A percentile compares a stretch with the other conserved stretches of the same genome.
Evolutionary conservation across 1,140 invertebrate species (phyloP).

Genomic region (Tetramorium parvispinum): DNA sequence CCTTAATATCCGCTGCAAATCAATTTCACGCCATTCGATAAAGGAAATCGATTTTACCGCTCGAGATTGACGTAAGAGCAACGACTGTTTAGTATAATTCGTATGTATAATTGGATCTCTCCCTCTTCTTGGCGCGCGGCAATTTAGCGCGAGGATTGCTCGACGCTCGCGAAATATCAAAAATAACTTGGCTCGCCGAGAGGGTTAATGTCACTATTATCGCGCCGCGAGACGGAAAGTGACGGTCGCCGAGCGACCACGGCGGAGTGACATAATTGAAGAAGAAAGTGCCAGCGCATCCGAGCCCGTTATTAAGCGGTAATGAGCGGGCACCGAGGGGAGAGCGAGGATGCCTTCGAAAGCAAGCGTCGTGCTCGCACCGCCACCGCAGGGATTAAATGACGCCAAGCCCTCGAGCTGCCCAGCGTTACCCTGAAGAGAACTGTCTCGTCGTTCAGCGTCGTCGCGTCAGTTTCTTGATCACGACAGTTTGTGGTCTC

Average conservation of each 20-base stretch:
- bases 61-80: background rate
- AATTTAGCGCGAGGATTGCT: background rate
- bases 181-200: background rate
- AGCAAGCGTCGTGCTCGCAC: constrained; percentile 3
- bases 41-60: background rate
- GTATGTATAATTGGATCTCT: background rate
- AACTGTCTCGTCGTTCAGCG: background rate
- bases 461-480: background rate
- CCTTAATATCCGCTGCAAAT: background rate
- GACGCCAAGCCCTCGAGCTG: constrained; percentile 20
- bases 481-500: background rate
- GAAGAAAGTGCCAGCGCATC: constrained; percentile 70
- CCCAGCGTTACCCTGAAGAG: constrained; percentile 4
- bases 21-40: constrained; percentile 16
- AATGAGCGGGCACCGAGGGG: constrained; percentile 39
- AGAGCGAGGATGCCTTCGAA: constrained; percentile 47
- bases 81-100: background rate
- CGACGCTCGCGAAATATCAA: background rate
- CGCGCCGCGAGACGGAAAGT: constrained; percentile 56
- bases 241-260: constrained; percentile 37
- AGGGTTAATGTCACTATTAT: constrained; percentile 18
- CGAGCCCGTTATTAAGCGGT: constrained; percentile 70
- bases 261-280: constrained; percentile 72
- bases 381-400: constrained; percentile 2
- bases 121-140: background rate